These are phyloP conservation scores for Virgularia gustaviana DNA, from an alignment of 92 coral and sea anemone genomes.

Conservation along the genomic window DNA sequence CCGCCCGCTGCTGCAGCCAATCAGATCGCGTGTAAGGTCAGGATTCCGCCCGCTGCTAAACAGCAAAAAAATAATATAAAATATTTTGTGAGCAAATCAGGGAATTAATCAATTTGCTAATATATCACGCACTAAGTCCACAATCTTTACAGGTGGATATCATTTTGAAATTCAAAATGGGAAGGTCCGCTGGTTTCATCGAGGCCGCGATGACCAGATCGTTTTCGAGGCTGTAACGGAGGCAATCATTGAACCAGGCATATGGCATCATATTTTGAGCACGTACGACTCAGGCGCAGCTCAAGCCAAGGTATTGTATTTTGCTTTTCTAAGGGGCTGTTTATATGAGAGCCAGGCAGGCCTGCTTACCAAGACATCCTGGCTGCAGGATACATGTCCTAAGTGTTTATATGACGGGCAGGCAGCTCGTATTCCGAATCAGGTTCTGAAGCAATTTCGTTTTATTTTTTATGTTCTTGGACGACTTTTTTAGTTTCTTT, in stretches of 20 bases:
- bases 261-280: conserved; percentile 87
- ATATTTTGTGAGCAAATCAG: too few species aligned
- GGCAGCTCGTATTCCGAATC: too few species aligned
- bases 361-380: too few species aligned
- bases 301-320: conserved; percentile 72
- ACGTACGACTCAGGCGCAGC: conserved; percentile 65
- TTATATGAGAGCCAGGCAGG: conserved; percentile 5
- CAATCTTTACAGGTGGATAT: conserved; percentile 70
- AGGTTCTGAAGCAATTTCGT: too few species aligned
- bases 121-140: too few species aligned
- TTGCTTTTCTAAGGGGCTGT: not conserved
- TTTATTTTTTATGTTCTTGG: too few species aligned
- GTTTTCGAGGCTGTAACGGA: conserved; percentile 77
- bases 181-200: conserved; percentile 90
- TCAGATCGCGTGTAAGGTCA: too few species aligned
- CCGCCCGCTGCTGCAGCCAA: not conserved
- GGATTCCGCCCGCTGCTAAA: too few species aligned
- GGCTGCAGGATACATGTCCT: too few species aligned
- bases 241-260: conserved; percentile 58
- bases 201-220: conserved; percentile 61
- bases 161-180: conserved; percentile 97
- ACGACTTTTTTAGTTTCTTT: too few species aligned
- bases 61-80: not conserved
- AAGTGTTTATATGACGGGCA: too few species aligned
- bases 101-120: not conserved